A percentile compares a stretch with the other conserved stretches of the same genome.
Conservation (phyloP, 2,888 invertebrate genomes). For the Sinelater perroti region DNA sequence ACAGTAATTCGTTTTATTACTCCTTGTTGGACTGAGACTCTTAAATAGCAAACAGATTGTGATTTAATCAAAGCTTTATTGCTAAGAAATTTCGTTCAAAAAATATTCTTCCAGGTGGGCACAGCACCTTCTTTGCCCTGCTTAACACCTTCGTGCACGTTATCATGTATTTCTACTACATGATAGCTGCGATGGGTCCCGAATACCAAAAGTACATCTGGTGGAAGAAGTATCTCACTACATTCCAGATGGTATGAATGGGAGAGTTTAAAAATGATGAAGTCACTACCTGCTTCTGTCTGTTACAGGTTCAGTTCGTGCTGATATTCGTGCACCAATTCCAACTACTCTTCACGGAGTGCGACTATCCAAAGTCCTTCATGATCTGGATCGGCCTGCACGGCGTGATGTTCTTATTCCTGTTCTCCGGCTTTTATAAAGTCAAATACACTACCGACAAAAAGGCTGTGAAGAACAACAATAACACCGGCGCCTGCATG, state of each 20-base stretch:
- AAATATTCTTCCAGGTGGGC: constrained; percentile 80
- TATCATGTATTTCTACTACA: constrained; percentile 97
- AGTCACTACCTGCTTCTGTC: neutral
- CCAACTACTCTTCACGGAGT: constrained; percentile 88
- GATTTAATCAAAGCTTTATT: too few relatives aligned
- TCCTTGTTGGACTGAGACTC: too few relatives aligned
- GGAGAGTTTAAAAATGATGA: too few relatives aligned
- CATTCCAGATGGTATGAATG: constrained; percentile 92
- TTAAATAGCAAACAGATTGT: too few relatives aligned
- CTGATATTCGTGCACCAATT: constrained; percentile 91
- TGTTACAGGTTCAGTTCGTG: constrained; percentile 86
- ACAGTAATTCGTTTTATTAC: too few relatives aligned
- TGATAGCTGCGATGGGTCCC: constrained; percentile 94
- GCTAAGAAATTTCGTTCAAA: too few relatives aligned
- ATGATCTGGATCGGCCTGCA: constrained; percentile 95
- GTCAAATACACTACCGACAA: constrained; percentile 71
- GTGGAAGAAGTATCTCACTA: constrained; percentile 98
- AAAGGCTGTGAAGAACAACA: constrained; percentile 49
- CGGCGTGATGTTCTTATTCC: constrained; percentile 91
- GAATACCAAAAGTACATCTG: constrained; percentile 92
- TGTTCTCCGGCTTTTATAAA: constrained; percentile 96
- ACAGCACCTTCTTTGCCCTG: constrained; percentile 95
- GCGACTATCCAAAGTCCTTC: constrained; percentile 90
- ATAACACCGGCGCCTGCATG: constrained; percentile 71
- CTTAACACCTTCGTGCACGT: constrained; percentile 96